A percentile compares a stretch with the other conserved stretches of the same genome.
These are phyloP conservation scores for Eurystomus glaucurus DNA, from an alignment of 2,797 vertebrate species.

Conservation along the genomic window DNA sequence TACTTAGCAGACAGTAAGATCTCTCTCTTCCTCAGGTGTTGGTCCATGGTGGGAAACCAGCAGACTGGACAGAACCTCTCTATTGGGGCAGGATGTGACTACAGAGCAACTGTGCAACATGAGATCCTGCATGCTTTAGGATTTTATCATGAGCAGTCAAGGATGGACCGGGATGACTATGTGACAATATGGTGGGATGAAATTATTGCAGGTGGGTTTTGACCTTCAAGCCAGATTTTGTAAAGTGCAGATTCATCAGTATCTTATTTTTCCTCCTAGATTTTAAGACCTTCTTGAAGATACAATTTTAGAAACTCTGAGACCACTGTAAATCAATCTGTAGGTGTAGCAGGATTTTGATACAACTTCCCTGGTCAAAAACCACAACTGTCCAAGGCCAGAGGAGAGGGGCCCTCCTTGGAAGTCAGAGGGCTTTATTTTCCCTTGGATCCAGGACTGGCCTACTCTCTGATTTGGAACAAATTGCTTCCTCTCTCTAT, in stretches of 20 bases:
- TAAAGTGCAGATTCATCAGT: background rate
- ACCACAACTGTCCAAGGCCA: background rate
- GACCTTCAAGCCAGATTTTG: background rate
- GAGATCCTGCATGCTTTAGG: slow-evolving; percentile 91
- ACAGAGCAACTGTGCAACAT: slow-evolving; percentile 91
- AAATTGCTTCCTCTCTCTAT: background rate
- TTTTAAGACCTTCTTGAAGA: background rate
- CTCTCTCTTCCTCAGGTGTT: slow-evolving; percentile 83
- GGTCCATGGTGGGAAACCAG: slow-evolving; percentile 89
- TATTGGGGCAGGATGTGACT: slow-evolving; percentile 87
- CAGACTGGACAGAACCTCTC: slow-evolving; percentile 90
- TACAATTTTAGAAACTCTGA: background rate
- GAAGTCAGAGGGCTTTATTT: background rate
- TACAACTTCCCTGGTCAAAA: background rate
- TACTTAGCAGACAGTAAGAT: background rate
- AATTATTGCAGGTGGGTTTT: slow-evolving; percentile 85
- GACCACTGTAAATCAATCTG: background rate
- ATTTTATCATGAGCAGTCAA: slow-evolving; percentile 93
- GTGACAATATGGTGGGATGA: slow-evolving; percentile 91
- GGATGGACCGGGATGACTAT: slow-evolving; percentile 92
- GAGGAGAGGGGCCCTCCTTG: background rate
- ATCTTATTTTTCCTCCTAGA: background rate
- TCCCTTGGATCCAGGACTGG: background rate
- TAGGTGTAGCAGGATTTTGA: background rate
- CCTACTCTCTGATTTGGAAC: background rate